Conservation (phyloP, 2,113 vertebrate species). For the Castor canadensis region DNA sequence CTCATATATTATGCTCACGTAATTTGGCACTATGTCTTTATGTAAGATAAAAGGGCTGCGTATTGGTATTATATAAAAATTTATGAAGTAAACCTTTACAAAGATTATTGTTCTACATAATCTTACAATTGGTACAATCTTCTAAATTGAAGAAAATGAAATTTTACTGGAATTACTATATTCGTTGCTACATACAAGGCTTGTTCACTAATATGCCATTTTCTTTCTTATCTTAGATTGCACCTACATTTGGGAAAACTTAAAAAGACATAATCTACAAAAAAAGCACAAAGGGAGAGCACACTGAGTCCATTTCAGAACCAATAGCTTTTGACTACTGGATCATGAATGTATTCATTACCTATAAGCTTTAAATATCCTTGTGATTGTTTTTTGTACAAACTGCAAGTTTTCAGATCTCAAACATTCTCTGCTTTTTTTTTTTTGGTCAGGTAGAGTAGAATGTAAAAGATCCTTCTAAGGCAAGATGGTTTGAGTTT, state of each 20-base stretch:
- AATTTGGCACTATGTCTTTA: constrained; percentile 13
- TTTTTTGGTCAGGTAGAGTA: constrained; percentile 33
- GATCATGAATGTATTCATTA: not conserved
- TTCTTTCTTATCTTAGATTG: not conserved
- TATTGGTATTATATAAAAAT: not conserved
- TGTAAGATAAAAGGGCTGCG: not conserved
- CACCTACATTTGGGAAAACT: not conserved
- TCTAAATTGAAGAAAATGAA: constrained; percentile 19
- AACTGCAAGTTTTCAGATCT: not conserved
- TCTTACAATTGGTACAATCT: not conserved
- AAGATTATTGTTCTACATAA: not conserved
- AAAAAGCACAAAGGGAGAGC: not conserved
- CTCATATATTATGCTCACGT: not conserved
- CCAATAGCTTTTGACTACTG: not conserved
- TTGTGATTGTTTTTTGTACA: not conserved
- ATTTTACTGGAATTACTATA: not conserved
- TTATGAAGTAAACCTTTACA: not conserved
- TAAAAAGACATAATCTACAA: not conserved
- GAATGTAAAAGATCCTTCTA: not conserved
- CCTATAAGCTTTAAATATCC: not conserved
- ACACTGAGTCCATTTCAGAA: not conserved
- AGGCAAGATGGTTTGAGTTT: constrained; percentile 51
- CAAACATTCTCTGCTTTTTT: constrained; percentile 53
- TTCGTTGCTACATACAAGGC: not conserved
- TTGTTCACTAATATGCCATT: not conserved